phyloP scores from a whole-genome alignment of 2,888 invertebrate species.

The Temnothorax ravouxi region DNA sequence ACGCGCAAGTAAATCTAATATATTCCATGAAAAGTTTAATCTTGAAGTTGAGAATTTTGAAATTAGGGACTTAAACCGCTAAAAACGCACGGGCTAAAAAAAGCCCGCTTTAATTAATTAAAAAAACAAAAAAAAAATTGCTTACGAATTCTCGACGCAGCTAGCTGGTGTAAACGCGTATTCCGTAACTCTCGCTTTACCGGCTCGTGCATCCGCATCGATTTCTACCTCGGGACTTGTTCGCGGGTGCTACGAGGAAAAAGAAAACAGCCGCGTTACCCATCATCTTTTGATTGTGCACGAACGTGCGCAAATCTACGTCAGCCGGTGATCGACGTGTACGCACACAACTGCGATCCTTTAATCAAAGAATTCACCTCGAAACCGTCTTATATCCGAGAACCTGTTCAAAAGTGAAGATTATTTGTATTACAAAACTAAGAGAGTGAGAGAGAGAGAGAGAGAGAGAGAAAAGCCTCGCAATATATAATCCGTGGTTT shows the following conservation, averaged over 20 bases:
- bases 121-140: neutral
- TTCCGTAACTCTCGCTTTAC: constrained; percentile 71
- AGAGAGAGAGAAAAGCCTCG: too few species aligned
- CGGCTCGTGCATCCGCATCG: constrained; percentile 33
- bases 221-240: constrained; percentile 75
- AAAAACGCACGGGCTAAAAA: too few species aligned
- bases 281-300: constrained; percentile 1
- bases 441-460: too few species aligned
- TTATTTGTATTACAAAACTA: neutral
- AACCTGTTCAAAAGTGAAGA: neutral
- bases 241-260: constrained; percentile 68
- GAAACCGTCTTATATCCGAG: neutral
- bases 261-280: constrained; percentile 21
- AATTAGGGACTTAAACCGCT: neutral
- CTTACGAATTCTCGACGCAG: constrained; percentile 59
- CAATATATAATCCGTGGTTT: neutral
- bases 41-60: neutral
- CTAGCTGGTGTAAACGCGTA: constrained; percentile 67
- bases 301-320: neutral
- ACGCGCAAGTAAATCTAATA: neutral
- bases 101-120: too few species aligned
- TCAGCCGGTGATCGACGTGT: neutral
- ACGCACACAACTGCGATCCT: neutral
- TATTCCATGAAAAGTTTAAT: neutral
- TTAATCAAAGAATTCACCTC: constrained; percentile 12